phyloP scores from a whole-genome alignment of 2,113 vertebrate genomes.

The Lepus americanus region DNA sequence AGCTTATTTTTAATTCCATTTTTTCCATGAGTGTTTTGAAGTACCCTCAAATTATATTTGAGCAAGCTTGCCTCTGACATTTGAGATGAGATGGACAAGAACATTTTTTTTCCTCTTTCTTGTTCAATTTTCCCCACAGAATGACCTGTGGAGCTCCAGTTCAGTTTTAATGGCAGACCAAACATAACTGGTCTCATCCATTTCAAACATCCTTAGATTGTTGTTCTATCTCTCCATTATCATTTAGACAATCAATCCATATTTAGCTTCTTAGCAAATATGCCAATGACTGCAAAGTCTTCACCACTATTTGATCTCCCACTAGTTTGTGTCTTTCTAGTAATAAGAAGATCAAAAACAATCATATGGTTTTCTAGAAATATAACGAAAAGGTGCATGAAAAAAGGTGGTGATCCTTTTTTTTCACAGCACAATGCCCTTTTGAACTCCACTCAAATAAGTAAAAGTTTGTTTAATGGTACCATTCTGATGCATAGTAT shows the following conservation, averaged over 20 bases:
- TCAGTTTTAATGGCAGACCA: slow-evolving; percentile 31
- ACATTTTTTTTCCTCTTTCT: neutral
- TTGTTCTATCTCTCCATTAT: slow-evolving; percentile 62
- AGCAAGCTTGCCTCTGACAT: neutral
- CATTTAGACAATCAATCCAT: slow-evolving; percentile 63
- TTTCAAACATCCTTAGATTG: neutral
- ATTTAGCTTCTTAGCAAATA: slow-evolving; percentile 68
- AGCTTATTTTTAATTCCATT: no score
- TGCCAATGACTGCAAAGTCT: slow-evolving; percentile 34
- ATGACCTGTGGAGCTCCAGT: neutral
- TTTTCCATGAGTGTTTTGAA: no score
- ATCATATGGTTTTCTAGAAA: slow-evolving; percentile 6
- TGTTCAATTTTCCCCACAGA: neutral
- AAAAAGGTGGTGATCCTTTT: neutral
- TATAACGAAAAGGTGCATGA: neutral
- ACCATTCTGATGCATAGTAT: no score
- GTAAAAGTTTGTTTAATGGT: neutral
- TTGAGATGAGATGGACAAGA: slow-evolving; percentile 3
- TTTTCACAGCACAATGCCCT: neutral
- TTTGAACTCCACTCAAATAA: neutral
- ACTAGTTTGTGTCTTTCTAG: slow-evolving; percentile 53
- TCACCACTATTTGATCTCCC: slow-evolving; percentile 28
- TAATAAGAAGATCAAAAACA: slow-evolving; percentile 53
- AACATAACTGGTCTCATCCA: neutral
- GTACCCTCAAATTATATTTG: neutral